Conservation (phyloP, 2,888 invertebrate species). For the Linyphia triangularis region DNA sequence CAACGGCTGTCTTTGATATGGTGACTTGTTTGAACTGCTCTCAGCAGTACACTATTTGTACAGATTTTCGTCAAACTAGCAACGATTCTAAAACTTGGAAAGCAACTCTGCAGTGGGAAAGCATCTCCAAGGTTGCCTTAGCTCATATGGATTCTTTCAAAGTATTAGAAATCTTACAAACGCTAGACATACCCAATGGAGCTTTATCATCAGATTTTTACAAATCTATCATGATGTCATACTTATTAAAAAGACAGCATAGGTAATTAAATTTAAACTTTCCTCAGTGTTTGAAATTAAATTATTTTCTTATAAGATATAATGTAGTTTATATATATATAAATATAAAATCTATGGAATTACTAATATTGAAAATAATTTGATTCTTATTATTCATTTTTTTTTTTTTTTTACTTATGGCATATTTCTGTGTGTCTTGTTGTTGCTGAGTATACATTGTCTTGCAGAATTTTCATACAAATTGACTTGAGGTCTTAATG, state of each 20-base stretch:
- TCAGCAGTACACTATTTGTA: slow-evolving; percentile 24
- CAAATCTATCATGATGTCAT: slow-evolving; percentile 60
- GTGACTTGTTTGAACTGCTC: slow-evolving; percentile 50
- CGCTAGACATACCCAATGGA: slow-evolving; percentile 65
- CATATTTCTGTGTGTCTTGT: too few relatives aligned
- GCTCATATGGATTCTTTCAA: slow-evolving; percentile 63
- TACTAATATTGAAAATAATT: too few relatives aligned
- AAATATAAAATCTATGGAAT: too few relatives aligned
- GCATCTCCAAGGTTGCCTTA: slow-evolving; percentile 63
- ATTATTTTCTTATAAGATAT: too few relatives aligned
- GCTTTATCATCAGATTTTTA: slow-evolving; percentile 71
- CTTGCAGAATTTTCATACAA: too few relatives aligned
- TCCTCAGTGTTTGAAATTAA: too few relatives aligned
- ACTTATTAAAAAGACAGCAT: slow-evolving; percentile 69
- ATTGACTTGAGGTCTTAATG: too few relatives aligned
- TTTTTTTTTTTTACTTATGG: too few relatives aligned
- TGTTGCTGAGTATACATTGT: too few relatives aligned
- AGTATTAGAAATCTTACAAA: slow-evolving; percentile 67
- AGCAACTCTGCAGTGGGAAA: slow-evolving; percentile 62
- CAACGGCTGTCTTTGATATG: background rate
- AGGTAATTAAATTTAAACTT: too few relatives aligned
- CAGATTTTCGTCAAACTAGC: slow-evolving; percentile 31
- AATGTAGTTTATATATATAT: too few relatives aligned
- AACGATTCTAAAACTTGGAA: slow-evolving; percentile 47
- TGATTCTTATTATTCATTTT: too few relatives aligned